These are phyloP conservation scores for Lepisosteus osseus DNA, from an alignment of 2,113 vertebrate genomes.

Conservation along the genomic window DNA sequence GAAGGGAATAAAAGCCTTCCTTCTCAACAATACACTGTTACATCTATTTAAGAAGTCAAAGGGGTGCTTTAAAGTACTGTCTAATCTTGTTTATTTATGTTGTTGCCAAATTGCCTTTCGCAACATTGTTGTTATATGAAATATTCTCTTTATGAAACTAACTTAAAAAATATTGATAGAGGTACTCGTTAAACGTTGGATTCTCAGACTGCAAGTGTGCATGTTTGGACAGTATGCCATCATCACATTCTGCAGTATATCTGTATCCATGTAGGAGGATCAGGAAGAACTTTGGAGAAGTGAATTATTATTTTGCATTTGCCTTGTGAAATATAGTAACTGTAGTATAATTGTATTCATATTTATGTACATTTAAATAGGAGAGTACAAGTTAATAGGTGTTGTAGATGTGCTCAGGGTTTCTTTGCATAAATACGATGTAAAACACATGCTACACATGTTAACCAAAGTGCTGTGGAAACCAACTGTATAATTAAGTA, in stretches of 20 bases:
- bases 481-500: slow-evolving; percentile 54
- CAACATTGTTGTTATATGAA: no score
- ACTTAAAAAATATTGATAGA: no score
- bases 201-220: slow-evolving; percentile 31
- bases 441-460: slow-evolving; percentile 62
- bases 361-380: slow-evolving; percentile 49
- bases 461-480: slow-evolving; percentile 48
- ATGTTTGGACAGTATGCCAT: slow-evolving; percentile 41
- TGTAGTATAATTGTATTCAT: slow-evolving; percentile 35
- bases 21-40: no score
- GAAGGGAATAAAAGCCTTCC: no score
- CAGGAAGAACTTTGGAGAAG: slow-evolving; percentile 36
- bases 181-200: neutral
- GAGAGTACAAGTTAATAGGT: slow-evolving; percentile 56
- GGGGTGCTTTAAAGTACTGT: no score
- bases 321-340: slow-evolving; percentile 47
- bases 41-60: no score
- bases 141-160: no score
- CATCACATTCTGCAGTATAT: slow-evolving; percentile 56
- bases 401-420: slow-evolving; percentile 42
- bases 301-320: slow-evolving; percentile 42
- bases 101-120: no score
- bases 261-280: slow-evolving; percentile 40
- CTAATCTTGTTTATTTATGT: no score
- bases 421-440: slow-evolving; percentile 52